A percentile compares a stretch with the other conserved stretches of the same genome.
Conservation (phyloP, 1,140 invertebrate species). For the Saccostrea cuccullata region DNA sequence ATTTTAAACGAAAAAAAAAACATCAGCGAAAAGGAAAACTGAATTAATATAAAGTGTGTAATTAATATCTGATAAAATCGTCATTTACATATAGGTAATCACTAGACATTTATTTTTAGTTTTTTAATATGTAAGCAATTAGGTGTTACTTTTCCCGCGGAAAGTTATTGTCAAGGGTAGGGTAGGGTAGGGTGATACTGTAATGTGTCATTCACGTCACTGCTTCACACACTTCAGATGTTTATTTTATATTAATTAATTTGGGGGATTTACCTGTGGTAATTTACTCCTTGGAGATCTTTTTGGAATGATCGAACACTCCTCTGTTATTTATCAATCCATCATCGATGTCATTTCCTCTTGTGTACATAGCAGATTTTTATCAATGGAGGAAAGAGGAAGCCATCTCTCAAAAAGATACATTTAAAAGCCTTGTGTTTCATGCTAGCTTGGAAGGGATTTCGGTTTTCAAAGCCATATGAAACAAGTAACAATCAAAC, state of each 20-base stretch:
- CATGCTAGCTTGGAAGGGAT: neutral
- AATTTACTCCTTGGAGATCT: neutral
- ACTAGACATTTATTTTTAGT: neutral
- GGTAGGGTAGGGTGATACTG: neutral
- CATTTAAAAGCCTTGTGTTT: neutral
- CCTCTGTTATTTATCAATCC: neutral
- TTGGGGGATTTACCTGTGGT: neutral
- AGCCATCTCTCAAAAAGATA: neutral
- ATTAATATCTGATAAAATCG: neutral
- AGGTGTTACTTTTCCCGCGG: neutral
- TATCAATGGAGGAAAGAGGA: neutral
- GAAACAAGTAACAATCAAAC: neutral
- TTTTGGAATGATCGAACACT: neutral
- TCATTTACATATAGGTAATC: neutral
- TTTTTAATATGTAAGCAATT: neutral
- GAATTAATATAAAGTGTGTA: no score
- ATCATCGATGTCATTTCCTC: neutral
- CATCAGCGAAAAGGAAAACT: no score
- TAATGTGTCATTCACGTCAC: neutral
- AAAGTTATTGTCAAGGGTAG: neutral
- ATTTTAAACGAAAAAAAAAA: no score
- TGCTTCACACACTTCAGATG: neutral
- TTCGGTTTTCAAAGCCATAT: neutral
- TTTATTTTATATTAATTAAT: neutral
- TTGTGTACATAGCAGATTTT: neutral